Percentiles rank a stretch among this genome's conserved stretches.
phyloP scores from a whole-genome alignment of 2,113 vertebrate genomes.

The Pygoscelis adeliae region DNA sequence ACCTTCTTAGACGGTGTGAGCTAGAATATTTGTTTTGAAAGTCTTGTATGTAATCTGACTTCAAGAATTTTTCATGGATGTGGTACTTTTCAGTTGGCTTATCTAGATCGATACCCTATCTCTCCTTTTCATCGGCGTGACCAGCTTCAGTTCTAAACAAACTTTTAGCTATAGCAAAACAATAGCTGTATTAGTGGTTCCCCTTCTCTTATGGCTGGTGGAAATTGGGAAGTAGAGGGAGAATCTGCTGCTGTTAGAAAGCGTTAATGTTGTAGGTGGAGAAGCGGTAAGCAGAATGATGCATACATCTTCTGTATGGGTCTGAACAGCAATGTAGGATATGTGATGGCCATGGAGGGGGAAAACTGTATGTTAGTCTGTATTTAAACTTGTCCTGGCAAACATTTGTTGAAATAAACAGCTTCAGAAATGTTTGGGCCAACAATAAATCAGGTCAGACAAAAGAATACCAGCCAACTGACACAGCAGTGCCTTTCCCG shows the following conservation, averaged over 20 bases:
- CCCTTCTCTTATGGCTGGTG: not conserved
- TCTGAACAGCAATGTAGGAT: not conserved
- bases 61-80: not conserved
- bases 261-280: not conserved
- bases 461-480: conserved; percentile 43
- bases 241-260: not conserved
- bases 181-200: not conserved
- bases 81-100: not conserved
- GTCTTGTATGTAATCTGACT: not conserved
- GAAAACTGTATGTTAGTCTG: not conserved
- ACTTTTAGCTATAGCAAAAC: not conserved
- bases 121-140: not conserved
- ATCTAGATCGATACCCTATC: not conserved
- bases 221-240: not conserved
- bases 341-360: not conserved
- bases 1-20: not conserved
- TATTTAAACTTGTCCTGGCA: not conserved
- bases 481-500: conserved; percentile 38
- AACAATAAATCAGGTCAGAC: conserved; percentile 11
- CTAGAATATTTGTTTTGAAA: not conserved
- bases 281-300: not conserved
- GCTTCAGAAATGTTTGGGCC: conserved; percentile 17
- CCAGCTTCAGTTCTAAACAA: not conserved
- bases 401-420: not conserved
- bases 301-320: not conserved